phyloP scores from a whole-genome alignment of 1,140 invertebrate genomes.

The Heliconius melpomene region DNA sequence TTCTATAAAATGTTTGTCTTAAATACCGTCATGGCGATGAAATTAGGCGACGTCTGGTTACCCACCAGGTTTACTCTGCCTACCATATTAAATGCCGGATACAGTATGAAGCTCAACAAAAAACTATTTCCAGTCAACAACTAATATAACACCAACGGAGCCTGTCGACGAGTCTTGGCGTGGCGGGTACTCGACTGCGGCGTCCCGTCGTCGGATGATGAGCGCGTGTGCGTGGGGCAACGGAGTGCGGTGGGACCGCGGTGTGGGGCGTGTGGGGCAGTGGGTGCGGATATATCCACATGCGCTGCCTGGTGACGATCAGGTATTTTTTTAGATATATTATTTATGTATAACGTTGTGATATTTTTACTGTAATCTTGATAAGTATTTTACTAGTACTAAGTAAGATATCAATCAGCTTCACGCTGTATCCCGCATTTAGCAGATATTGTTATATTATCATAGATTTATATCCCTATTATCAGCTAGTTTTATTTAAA shows the following conservation, averaged over 20 bases:
- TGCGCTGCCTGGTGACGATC: slow-evolving; percentile 58
- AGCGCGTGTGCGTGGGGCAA: slow-evolving; percentile 69
- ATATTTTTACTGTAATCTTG: too few species aligned
- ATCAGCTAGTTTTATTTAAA: too few species aligned
- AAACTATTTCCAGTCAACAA: slow-evolving; percentile 44
- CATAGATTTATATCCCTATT: too few species aligned
- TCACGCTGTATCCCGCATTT: neutral
- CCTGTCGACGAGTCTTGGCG: slow-evolving; percentile 59
- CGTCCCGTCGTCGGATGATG: slow-evolving; percentile 57
- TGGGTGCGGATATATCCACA: slow-evolving; percentile 75
- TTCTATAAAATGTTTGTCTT: neutral
- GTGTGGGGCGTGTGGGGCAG: slow-evolving; percentile 59
- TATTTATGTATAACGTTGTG: neutral
- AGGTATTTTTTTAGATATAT: slow-evolving; percentile 44
- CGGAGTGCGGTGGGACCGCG: slow-evolving; percentile 66
- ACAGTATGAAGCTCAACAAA: too few species aligned
- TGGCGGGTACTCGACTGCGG: slow-evolving; percentile 65
- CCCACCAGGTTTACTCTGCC: too few species aligned
- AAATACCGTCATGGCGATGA: too few species aligned
- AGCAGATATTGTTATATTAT: neutral
- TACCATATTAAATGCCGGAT: too few species aligned
- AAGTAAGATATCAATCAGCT: neutral
- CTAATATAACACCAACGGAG: slow-evolving; percentile 46
- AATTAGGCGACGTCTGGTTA: too few species aligned
- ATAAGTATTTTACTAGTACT: too few species aligned